Evolutionary conservation across 1,140 invertebrate genomes (phyloP).

Genomic region (Oncopodura yosiiana): DNA sequence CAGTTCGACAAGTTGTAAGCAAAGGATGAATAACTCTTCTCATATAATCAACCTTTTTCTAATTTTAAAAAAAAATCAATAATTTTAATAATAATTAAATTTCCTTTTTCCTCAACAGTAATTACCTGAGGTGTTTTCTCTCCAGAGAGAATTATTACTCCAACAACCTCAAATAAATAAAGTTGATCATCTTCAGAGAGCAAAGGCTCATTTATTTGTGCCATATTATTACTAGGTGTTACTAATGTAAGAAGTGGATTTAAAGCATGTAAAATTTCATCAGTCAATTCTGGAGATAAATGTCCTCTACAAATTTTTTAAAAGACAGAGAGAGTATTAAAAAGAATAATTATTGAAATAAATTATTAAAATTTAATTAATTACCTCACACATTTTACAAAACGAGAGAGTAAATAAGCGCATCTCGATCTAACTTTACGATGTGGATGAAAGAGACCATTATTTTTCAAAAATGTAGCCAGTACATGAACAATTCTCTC

Average conservation of each 20-base stretch:
- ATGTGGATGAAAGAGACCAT: conserved; percentile 44
- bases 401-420: conserved; percentile 48
- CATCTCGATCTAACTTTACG: conserved; percentile 45
- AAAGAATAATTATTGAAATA: neutral
- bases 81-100: neutral
- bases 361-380: conserved; percentile 14
- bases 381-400: conserved; percentile 47
- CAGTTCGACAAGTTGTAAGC: conserved; percentile 40
- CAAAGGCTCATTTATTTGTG: conserved; percentile 36
- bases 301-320: conserved; percentile 38
- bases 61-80: neutral
- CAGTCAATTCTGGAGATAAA: conserved; percentile 43
- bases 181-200: conserved; percentile 48
- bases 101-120: neutral
- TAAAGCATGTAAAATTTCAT: conserved; percentile 46
- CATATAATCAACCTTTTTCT: conserved; percentile 43
- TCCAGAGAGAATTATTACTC: conserved; percentile 46
- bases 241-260: conserved; percentile 45
- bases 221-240: conserved; percentile 37
- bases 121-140: conserved; percentile 42
- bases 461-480: conserved; percentile 46
- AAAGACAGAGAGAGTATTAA: conserved; percentile 8
- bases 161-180: conserved; percentile 50
- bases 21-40: conserved; percentile 43
- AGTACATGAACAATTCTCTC: conserved; percentile 45